Conservation (phyloP, 64 coral and sea anemone genomes). For the Platygyra sinensis region DNA sequence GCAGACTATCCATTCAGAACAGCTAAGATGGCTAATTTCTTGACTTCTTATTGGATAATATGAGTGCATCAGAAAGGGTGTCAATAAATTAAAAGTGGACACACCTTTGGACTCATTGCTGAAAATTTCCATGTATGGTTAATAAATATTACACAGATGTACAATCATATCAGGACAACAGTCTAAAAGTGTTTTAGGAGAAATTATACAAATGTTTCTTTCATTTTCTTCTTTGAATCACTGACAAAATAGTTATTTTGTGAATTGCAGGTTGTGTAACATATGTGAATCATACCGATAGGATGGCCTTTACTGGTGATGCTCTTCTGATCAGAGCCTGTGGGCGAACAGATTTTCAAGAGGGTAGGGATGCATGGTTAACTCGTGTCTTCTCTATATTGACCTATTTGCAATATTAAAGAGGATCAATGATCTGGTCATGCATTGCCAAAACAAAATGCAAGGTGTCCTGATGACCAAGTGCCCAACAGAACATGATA, state of each 20-base stretch:
- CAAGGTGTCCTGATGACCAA: too few relatives aligned
- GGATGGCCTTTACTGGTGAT: constrained; percentile 93
- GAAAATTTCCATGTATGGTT: too few relatives aligned
- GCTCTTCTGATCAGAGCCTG: constrained; percentile 95
- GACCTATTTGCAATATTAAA: background rate
- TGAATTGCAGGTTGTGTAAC: constrained; percentile 84
- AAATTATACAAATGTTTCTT: background rate
- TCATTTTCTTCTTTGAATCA: background rate
- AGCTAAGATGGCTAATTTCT: too few relatives aligned
- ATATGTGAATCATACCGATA: constrained; percentile 69
- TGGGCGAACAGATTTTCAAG: constrained; percentile 97
- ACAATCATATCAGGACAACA: too few relatives aligned
- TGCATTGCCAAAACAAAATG: background rate
- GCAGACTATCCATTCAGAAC: too few relatives aligned
- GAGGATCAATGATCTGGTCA: background rate
- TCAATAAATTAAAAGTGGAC: too few relatives aligned
- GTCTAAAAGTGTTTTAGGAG: too few relatives aligned
- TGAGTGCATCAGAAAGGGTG: too few relatives aligned
- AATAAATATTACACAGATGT: too few relatives aligned
- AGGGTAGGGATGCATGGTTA: constrained; percentile 54
- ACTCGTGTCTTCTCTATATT: background rate
- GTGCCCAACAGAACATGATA: too few relatives aligned
- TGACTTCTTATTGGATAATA: too few relatives aligned
- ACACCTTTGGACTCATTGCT: too few relatives aligned
- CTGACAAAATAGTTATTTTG: background rate